These are phyloP conservation scores for Pampus argenteus DNA, from an alignment of 2,797 vertebrate genomes.

Conservation along the genomic window DNA sequence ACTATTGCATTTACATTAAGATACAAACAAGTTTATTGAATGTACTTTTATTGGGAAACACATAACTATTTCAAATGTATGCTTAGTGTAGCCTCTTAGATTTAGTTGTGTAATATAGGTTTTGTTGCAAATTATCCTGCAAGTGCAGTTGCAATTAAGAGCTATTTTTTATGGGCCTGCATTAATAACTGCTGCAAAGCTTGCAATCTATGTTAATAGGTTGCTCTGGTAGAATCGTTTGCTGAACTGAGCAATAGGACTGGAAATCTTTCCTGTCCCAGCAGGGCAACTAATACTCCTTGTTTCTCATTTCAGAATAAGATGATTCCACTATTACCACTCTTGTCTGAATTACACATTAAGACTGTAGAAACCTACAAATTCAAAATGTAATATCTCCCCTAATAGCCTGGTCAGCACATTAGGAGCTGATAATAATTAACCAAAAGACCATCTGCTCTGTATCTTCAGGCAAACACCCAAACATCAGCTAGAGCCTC, in stretches of 20 bases:
- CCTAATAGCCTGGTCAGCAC: constrained; percentile 6
- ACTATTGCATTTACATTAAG: no score
- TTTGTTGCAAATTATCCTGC: constrained; percentile 30
- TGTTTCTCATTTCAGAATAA: constrained; percentile 25
- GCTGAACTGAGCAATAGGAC: constrained; percentile 23
- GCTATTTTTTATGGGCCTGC: constrained; percentile 21
- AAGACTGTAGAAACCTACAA: constrained; percentile 11
- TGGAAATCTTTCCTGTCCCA: constrained; percentile 32
- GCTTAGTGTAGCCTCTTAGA: constrained; percentile 13
- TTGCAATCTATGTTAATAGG: constrained; percentile 39
- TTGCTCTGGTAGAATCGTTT: constrained; percentile 28
- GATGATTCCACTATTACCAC: constrained; percentile 37
- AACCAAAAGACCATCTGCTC: constrained; percentile 22
- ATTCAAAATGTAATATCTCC: constrained; percentile 24
- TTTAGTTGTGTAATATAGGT: constrained; percentile 32
- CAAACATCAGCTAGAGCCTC: constrained; percentile 12
- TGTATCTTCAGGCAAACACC: constrained; percentile 30
- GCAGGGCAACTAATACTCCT: constrained; percentile 23
- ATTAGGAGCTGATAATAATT: constrained; percentile 21
- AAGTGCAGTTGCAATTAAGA: constrained; percentile 47
- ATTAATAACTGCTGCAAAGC: constrained; percentile 53
- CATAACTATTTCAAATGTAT: constrained; percentile 9
- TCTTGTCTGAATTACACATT: constrained; percentile 21
- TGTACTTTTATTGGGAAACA: constrained; percentile 14
- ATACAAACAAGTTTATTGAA: constrained; percentile 16